These are phyloP conservation scores for Beris chalybata DNA, from an alignment of 2,888 invertebrate genomes.

Conservation along the genomic window DNA sequence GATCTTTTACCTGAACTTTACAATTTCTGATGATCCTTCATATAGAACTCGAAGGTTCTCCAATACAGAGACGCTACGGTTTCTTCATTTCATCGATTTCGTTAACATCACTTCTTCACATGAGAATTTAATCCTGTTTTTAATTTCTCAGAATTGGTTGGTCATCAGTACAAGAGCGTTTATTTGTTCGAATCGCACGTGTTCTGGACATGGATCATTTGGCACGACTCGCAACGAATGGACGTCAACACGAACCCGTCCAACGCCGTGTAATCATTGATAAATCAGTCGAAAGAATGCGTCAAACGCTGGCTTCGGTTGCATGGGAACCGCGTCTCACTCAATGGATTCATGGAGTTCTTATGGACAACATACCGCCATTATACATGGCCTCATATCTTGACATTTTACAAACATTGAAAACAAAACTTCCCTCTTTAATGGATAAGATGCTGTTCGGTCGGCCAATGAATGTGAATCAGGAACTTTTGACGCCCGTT, in stretches of 20 bases:
- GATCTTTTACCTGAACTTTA: too few relatives aligned
- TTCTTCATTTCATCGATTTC: too few relatives aligned
- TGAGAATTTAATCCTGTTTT: too few relatives aligned
- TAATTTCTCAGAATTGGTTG: slow-evolving; percentile 59
- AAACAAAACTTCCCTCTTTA: slow-evolving; percentile 69
- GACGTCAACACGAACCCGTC: slow-evolving; percentile 67
- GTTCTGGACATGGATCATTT: slow-evolving; percentile 69
- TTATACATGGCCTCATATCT: slow-evolving; percentile 72
- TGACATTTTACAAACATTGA: slow-evolving; percentile 74
- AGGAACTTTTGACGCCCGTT: slow-evolving; percentile 67
- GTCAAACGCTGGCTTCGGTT: slow-evolving; percentile 68
- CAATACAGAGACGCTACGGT: too few relatives aligned
- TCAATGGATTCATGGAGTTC: slow-evolving; percentile 75
- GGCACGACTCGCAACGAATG: slow-evolving; percentile 64
- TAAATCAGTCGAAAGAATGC: slow-evolving; percentile 67
- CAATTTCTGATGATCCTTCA: too few relatives aligned
- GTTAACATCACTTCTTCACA: too few relatives aligned
- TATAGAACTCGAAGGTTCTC: too few relatives aligned
- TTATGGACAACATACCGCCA: slow-evolving; percentile 69
- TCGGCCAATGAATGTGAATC: slow-evolving; percentile 60
- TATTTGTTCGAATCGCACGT: slow-evolving; percentile 67
- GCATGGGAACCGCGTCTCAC: slow-evolving; percentile 73
- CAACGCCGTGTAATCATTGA: slow-evolving; percentile 70
- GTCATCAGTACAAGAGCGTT: slow-evolving; percentile 64
- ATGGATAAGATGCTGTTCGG: slow-evolving; percentile 73